Evolutionary conservation across 2,888 invertebrate species (phyloP).

Genomic region (Zaprionus lineosus): DNA sequence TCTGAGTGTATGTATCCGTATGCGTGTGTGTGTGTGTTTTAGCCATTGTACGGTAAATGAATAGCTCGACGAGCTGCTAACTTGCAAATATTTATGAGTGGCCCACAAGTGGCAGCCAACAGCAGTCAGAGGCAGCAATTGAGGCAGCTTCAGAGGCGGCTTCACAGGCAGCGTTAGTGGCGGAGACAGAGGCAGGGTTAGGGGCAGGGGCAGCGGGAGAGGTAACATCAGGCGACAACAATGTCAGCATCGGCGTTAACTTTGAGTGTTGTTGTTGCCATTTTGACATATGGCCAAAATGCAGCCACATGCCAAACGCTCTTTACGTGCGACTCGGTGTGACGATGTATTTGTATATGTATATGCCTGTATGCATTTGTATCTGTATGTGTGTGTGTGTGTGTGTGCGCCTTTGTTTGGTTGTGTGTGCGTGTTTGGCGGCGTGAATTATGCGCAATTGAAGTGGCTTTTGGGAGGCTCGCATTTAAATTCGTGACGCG

Average conservation of each 20-base stretch:
- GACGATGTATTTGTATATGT: neutral
- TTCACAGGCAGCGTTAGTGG: too few relatives aligned
- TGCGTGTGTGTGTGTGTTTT: constrained; percentile 7
- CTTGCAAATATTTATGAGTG: constrained; percentile 79
- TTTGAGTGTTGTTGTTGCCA: constrained; percentile 73
- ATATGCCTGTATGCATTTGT: constrained; percentile 3
- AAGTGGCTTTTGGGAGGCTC: constrained; percentile 72
- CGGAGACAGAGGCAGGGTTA: too few relatives aligned
- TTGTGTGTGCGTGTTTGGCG: constrained; percentile 36
- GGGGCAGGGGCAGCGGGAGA: too few relatives aligned
- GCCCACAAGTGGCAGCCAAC: constrained; percentile 69
- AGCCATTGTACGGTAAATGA: constrained; percentile 68
- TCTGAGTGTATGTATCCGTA: constrained; percentile 14
- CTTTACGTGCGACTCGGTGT: constrained; percentile 44
- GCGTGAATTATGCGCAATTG: constrained; percentile 76
- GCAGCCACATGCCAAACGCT: constrained; percentile 72
- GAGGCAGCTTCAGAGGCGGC: too few relatives aligned
- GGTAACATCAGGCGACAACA: constrained; percentile 53
- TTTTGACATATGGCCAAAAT: constrained; percentile 78
- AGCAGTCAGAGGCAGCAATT: constrained; percentile 23
- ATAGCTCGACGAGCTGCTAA: constrained; percentile 79
- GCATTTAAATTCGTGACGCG: constrained; percentile 74
- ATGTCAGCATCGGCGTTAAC: constrained; percentile 60
- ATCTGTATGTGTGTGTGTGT: constrained; percentile 7
- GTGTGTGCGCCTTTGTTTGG: constrained; percentile 22